Evolutionary conservation across 2,797 vertebrate species (phyloP).

Genomic region (Rhynchotus rufescens): DNA sequence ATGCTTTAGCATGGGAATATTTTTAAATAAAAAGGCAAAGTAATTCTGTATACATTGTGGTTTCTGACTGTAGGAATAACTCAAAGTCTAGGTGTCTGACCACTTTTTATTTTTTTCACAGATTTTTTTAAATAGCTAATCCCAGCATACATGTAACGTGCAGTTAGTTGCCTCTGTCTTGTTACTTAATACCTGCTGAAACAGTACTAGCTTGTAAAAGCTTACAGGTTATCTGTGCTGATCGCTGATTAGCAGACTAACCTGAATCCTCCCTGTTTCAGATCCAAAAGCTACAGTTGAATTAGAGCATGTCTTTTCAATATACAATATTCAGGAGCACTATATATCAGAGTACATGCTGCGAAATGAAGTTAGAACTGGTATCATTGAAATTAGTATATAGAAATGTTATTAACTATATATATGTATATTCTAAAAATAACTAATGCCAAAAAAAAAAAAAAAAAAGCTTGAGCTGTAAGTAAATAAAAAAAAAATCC

Average conservation of each 20-base stretch:
- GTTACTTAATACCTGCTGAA: neutral
- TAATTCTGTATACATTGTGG: neutral
- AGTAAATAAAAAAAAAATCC: neutral
- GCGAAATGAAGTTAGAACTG: neutral
- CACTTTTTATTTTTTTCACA: neutral
- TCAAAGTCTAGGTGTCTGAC: neutral
- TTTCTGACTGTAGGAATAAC: neutral
- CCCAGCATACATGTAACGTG: neutral
- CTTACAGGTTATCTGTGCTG: neutral
- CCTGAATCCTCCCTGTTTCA: neutral
- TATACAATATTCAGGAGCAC: neutral
- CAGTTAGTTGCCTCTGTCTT: neutral
- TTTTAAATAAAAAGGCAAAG: neutral
- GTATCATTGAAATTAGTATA: neutral
- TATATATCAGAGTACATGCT: neutral
- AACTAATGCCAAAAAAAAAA: neutral
- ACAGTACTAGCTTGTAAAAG: neutral
- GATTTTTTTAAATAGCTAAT: neutral
- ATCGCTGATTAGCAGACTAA: neutral
- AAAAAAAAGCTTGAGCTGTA: neutral
- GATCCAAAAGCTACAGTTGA: neutral
- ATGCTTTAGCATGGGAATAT: neutral
- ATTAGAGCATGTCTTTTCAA: neutral
- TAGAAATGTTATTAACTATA: too few relatives aligned
- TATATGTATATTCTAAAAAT: too few relatives aligned